phyloP scores from a whole-genome alignment of 2,888 invertebrate genomes.

The Philhelius pedissequus region DNA sequence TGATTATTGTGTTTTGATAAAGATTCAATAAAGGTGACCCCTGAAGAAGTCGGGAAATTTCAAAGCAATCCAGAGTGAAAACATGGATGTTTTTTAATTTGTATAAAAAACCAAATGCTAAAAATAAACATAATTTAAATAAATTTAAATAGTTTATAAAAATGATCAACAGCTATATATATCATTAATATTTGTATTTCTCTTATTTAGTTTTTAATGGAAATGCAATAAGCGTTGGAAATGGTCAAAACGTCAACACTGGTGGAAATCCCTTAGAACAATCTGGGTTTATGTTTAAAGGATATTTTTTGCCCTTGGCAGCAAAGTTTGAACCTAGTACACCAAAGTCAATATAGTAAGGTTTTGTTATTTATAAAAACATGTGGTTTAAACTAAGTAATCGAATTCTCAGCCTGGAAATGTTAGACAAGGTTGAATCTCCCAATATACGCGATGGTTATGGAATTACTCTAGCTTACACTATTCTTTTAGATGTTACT shows the following conservation, averaged over 20 bases:
- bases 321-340: slow-evolving; percentile 91
- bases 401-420: slow-evolving; percentile 87
- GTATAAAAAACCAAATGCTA: no score
- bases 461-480: slow-evolving; percentile 96
- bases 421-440: slow-evolving; percentile 97
- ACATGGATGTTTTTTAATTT: no score
- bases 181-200: slow-evolving; percentile 76
- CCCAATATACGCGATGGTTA: slow-evolving; percentile 97
- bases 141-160: no score
- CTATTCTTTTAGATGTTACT: slow-evolving; percentile 94
- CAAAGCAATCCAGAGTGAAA: no score
- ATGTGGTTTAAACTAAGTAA: not conserved
- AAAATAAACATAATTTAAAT: no score
- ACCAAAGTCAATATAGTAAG: slow-evolving; percentile 95
- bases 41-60: no score
- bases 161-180: no score
- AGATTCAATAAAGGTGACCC: no score
- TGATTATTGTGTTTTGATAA: no score
- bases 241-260: slow-evolving; percentile 71
- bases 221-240: slow-evolving; percentile 72
- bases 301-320: slow-evolving; percentile 94
- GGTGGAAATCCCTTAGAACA: slow-evolving; percentile 84
- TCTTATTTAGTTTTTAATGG: slow-evolving; percentile 71
- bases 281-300: slow-evolving; percentile 94
- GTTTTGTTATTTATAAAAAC: slow-evolving; percentile 69